Conservation (phyloP, 2,113 vertebrate species). For the Gobiocypris rarus region DNA sequence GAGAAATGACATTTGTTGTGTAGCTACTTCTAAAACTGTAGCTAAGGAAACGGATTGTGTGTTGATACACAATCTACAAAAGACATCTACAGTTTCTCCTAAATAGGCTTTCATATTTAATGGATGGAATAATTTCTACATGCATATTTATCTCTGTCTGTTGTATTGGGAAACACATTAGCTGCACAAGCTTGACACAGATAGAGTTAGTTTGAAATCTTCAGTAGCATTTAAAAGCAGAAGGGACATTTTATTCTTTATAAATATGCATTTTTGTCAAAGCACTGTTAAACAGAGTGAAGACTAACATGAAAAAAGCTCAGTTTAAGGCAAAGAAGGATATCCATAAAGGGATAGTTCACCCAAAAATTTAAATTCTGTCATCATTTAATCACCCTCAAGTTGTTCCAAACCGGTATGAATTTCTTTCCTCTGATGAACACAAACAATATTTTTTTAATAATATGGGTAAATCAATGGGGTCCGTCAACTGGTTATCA, state of each 20-base stretch:
- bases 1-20: neutral
- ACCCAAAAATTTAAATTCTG: no score
- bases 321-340: neutral
- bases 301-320: slow-evolving; percentile 63
- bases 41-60: no score
- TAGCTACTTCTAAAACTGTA: slow-evolving; percentile 11
- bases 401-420: no score
- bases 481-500: neutral
- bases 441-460: no score
- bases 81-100: neutral
- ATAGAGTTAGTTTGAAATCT: slow-evolving; percentile 32
- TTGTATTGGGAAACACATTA: neutral
- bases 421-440: no score
- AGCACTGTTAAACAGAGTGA: slow-evolving; percentile 63
- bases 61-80: neutral
- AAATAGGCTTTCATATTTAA: neutral
- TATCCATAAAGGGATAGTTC: no score
- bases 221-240: slow-evolving; percentile 30
- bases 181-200: slow-evolving; percentile 38
- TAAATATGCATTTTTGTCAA: slow-evolving; percentile 9
- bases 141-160: neutral
- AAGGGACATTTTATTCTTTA: slow-evolving; percentile 5
- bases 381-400: no score
- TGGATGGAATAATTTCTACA: neutral
- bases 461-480: no score